Percentiles rank a stretch among this genome's conserved stretches.
These are phyloP conservation scores for Staurois parvus DNA, from an alignment of 2,797 vertebrate genomes.

Conservation along the genomic window DNA sequence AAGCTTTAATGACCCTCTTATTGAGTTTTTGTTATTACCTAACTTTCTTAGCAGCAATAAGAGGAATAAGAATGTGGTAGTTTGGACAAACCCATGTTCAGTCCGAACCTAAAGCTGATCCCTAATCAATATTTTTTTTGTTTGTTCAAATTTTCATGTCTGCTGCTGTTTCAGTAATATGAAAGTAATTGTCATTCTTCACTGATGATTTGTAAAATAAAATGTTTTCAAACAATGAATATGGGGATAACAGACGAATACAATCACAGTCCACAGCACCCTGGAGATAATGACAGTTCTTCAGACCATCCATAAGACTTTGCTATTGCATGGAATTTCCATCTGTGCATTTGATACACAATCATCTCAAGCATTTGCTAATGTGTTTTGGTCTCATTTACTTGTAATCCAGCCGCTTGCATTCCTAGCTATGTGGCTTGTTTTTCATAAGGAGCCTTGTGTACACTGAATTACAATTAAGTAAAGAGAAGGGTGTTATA, in stretches of 20 bases:
- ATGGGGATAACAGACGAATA: neutral
- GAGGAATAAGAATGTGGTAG: too few species aligned
- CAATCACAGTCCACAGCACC: neutral
- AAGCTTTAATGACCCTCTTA: too few species aligned
- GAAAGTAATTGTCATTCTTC: neutral
- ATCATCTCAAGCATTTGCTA: slow-evolving; percentile 47
- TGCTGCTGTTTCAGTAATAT: neutral
- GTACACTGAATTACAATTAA: neutral
- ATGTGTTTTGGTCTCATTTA: slow-evolving; percentile 50
- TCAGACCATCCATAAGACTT: slow-evolving; percentile 23
- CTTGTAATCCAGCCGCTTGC: slow-evolving; percentile 23
- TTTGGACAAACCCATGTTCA: too few species aligned
- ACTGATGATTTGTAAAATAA: neutral
- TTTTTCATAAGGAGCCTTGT: neutral
- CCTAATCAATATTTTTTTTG: neutral
- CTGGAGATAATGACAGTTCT: slow-evolving; percentile 15
- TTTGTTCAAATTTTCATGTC: neutral
- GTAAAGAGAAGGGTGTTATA: neutral
- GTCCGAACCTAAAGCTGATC: too few species aligned
- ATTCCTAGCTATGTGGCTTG: slow-evolving; percentile 24
- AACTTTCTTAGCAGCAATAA: too few species aligned
- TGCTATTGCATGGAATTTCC: slow-evolving; percentile 41
- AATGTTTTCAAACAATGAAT: neutral
- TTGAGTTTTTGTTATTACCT: too few species aligned
- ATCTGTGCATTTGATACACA: slow-evolving; percentile 39